These are phyloP conservation scores for Schlechtendalia chinensis DNA, from an alignment of 1,140 invertebrate species.

Conservation along the genomic window DNA sequence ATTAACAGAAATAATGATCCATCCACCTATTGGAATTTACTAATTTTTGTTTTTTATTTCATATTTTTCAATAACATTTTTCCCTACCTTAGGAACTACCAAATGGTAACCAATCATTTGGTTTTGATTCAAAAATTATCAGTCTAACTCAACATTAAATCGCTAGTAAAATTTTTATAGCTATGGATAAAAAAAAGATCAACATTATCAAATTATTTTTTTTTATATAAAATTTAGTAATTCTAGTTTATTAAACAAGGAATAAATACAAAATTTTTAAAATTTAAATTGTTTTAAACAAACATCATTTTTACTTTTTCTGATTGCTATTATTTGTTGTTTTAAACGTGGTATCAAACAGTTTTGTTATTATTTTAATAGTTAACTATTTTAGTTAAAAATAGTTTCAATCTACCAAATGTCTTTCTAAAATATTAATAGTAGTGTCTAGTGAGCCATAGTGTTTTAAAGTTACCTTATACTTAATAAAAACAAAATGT, in stretches of 20 bases:
- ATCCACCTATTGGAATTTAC: too few relatives aligned
- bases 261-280: neutral
- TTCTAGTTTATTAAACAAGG: neutral
- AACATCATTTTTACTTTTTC: neutral
- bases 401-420: conserved; percentile 8
- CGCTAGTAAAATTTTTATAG: neutral
- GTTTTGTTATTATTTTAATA: conserved; percentile 24
- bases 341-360: neutral
- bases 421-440: conserved; percentile 3
- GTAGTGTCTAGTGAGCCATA: neutral
- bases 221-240: neutral
- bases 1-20: neutral
- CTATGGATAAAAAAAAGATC: neutral
- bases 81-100: neutral
- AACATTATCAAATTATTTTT: neutral
- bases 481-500: neutral
- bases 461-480: conserved; percentile 17
- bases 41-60: neutral
- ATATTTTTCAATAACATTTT: neutral
- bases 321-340: neutral
- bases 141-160: neutral
- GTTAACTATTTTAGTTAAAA: neutral
- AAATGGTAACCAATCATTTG: neutral
- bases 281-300: neutral
- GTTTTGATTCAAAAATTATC: neutral